Percentiles rank a stretch among this genome's conserved stretches.
Evolutionary conservation across 2,888 invertebrate genomes (phyloP).

Genomic region (Mimas tiliae): DNA sequence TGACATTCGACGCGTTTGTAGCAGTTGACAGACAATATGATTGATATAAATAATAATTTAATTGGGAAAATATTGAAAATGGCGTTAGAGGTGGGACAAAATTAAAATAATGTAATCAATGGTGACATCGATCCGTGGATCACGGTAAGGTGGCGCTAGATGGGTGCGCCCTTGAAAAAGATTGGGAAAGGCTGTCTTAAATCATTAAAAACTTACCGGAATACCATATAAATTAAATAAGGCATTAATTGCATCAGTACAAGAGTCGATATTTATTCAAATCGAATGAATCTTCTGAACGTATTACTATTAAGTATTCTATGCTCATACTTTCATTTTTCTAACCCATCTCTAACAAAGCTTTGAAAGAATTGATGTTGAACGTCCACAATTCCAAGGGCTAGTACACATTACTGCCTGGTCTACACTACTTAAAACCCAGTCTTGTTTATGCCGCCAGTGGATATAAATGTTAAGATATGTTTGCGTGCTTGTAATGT

Average conservation of each 20-base stretch:
- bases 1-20: constrained; percentile 26
- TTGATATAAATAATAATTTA: neutral
- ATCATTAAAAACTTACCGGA: neutral
- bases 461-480: neutral
- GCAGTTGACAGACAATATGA: constrained; percentile 25
- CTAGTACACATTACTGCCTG: too few relatives aligned
- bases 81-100: constrained; percentile 3
- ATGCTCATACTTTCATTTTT: neutral
- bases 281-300: neutral
- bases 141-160: too few relatives aligned
- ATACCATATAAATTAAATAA: neutral
- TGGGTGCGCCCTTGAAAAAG: too few relatives aligned
- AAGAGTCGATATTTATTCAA: neutral
- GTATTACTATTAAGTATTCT: too few relatives aligned
- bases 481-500: neutral
- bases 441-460: neutral
- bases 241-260: neutral
- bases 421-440: too few relatives aligned
- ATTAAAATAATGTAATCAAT: too few relatives aligned
- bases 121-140: too few relatives aligned
- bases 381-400: neutral
- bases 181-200: too few relatives aligned
- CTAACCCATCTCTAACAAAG: neutral
- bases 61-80: too few relatives aligned
- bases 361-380: neutral